Base-by-base conservation (phyloP, 2,797 vertebrate species). In the Premnoplex brunnescens region DNA sequence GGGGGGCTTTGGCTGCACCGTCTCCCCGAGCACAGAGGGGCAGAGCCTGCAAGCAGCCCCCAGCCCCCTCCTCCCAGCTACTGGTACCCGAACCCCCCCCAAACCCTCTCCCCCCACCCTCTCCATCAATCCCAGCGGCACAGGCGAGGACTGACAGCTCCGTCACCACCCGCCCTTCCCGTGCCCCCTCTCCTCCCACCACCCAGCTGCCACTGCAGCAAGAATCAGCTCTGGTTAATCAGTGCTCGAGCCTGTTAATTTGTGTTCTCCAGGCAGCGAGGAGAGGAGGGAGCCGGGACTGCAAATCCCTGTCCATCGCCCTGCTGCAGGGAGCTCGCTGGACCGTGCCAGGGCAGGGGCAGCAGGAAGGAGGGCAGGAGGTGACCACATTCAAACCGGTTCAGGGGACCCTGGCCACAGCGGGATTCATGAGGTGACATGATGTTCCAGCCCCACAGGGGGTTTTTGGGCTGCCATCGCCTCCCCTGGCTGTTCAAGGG, bases 141-240 rank as follows among this genome's bases (percentile, higher is more conserved):
- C 75, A 71, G 85, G 78, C 51, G 39, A 76, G 83, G 77, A 71
- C 24, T 96, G 95, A 96, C 94, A 96, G 95, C 85, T 79, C 93
- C 49, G 20, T 94, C 95, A 91, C 95, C 94, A 94, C 95, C 95
- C 94, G 85, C 89, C 96, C 91, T 43, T 14, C 37, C 3, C 2
- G 17, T 82, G 89, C 93, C 93, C 95, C 95, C 95, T 94, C 92
- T 86, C 94, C 92, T 93, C 96, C 96, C 94, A 90, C 94, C 94
- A 91, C 73, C 91, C 95, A 95, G 93, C 95, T 97, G 96, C 95
- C 80, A 26, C 94, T 85, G 95, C 94, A 85, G 94, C 82, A 60
- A 92, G 87, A 91, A 91, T 37, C 82, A 51, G 91, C 86, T 92
- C 96, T 34, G 55, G 91, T 96, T 96, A 91, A 97, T 93, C 91